Evolutionary conservation across 2,888 invertebrate genomes (phyloP), one percentile per base, ranked within the genome.

Genomic region (Heliconius aoede): DNA sequence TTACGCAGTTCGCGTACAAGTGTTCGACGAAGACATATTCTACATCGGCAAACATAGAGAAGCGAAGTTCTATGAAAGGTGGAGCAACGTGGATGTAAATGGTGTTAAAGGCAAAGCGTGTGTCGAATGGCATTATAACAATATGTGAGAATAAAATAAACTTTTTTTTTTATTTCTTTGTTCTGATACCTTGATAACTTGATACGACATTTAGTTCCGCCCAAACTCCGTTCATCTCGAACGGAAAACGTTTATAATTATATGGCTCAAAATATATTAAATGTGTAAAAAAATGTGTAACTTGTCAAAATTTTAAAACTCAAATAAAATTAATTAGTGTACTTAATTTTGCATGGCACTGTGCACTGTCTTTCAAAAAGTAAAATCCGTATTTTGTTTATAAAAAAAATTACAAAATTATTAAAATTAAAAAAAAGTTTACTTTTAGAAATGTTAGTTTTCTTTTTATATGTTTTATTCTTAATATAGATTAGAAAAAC

Each of bases 61-160:
- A 80, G 91, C 95, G 0, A 94, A 95, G 83, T 88, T 96, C 73
- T 93, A 95, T 74, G 96, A 96, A 83, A 88, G 95, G 67, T 94
- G 96, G 90, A 95, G 95, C 77, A 89, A 88, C 15, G 95, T 95
- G 76, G 90, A 93, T 67, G 94, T 96, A 3, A 96, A 96, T 84
- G 96, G 96, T 0, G 84, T 95, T 0, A 94, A 93, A 78, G 97
- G 96, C 0, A 95, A 95, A 89, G 96, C 96, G 0, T 95, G 96
- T 77, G 94, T 95, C 0, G 96, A 97, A 85, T 96, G 96, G 95
- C 95, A 96, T 73, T 96, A 96, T 83, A 94, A 96, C 81, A 95
- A 96, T 80, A 79, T 78, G 4, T 60, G 71, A 62, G 78, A 76
- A 73, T 67, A 78, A 58, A n/a, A 74, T 65, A 46, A 5, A 46